phyloP scores from a whole-genome alignment of 53 echinoderm and acorn worm species.

The Paracentrotus lividus region DNA sequence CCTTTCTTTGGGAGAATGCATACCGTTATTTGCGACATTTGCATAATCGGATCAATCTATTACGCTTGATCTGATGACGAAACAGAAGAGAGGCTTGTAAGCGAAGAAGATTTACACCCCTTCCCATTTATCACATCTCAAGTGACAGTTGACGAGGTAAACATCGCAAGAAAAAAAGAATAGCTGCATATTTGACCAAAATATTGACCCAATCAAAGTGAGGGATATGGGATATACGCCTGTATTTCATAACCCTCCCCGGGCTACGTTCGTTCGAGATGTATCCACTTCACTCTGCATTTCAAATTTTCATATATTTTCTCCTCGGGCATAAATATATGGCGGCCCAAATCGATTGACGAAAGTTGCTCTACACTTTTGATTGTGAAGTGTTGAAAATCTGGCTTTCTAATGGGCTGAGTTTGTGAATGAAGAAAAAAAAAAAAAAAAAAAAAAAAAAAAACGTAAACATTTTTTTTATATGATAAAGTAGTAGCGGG shows the following conservation, averaged over 20 bases:
- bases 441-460: too few relatives aligned
- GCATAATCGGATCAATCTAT: constrained; percentile 6
- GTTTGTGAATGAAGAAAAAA: not conserved
- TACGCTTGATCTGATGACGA: not conserved
- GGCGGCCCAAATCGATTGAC: constrained; percentile 40
- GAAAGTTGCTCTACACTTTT: constrained; percentile 47
- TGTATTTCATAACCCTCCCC: not conserved
- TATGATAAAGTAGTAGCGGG: too few relatives aligned
- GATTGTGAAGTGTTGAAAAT: constrained; percentile 34
- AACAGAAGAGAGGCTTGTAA: not conserved
- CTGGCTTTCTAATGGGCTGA: not conserved
- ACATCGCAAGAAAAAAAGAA: not conserved
- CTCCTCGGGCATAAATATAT: constrained; percentile 10
- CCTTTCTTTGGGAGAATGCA: not conserved
- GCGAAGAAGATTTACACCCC: not conserved
- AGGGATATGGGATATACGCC: constrained; percentile 30
- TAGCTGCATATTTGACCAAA: constrained; percentile 54
- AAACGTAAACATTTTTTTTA: too few relatives aligned
- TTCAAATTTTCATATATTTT: constrained; percentile 43
- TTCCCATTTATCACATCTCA: not conserved
- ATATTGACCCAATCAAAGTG: constrained; percentile 49
- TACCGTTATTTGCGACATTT: not conserved
- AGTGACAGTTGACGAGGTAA: not conserved
- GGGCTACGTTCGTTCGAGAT: constrained; percentile 18
- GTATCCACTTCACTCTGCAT: constrained; percentile 48